phyloP scores from a whole-genome alignment of 2,888 invertebrate species.

The Chironomus tentans region DNA sequence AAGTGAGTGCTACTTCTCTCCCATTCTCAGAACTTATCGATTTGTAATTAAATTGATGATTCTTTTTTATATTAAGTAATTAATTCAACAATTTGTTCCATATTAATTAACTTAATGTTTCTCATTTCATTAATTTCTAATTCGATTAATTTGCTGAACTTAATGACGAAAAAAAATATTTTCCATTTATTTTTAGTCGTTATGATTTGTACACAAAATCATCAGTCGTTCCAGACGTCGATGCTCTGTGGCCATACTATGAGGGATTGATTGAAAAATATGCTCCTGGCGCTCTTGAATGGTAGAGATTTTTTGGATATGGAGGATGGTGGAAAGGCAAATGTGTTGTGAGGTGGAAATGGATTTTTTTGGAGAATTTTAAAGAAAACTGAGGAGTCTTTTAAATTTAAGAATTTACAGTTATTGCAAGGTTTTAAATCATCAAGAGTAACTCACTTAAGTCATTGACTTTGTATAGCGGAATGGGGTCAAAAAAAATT shows the following conservation, averaged over 20 bases:
- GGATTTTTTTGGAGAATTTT: too few species aligned
- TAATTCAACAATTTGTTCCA: not conserved
- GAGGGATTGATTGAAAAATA: slow-evolving; percentile 85
- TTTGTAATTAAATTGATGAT: not conserved
- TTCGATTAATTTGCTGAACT: not conserved
- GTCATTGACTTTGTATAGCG: too few species aligned
- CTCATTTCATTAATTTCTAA: not conserved
- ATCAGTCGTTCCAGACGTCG: slow-evolving; percentile 72
- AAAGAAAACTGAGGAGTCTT: too few species aligned
- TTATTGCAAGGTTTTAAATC: too few species aligned
- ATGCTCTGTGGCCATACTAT: slow-evolving; percentile 84
- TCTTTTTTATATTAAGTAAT: too few species aligned
- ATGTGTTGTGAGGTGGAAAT: too few species aligned
- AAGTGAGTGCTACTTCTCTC: slow-evolving; percentile 57
- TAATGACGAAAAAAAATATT: not conserved
- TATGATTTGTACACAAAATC: slow-evolving; percentile 95
- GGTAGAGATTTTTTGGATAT: slow-evolving; percentile 42
- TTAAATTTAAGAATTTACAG: too few species aligned
- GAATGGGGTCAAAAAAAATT: too few species aligned
- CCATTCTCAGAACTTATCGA: not conserved
- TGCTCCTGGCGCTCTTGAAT: slow-evolving; percentile 71
- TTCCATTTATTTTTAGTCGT: slow-evolving; percentile 49
- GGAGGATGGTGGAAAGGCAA: too few species aligned
- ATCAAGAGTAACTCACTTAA: too few species aligned
- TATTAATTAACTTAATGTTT: not conserved